Evolutionary conservation across 1,140 invertebrate species (phyloP).

Genomic region (Drosophila aff.): DNA sequence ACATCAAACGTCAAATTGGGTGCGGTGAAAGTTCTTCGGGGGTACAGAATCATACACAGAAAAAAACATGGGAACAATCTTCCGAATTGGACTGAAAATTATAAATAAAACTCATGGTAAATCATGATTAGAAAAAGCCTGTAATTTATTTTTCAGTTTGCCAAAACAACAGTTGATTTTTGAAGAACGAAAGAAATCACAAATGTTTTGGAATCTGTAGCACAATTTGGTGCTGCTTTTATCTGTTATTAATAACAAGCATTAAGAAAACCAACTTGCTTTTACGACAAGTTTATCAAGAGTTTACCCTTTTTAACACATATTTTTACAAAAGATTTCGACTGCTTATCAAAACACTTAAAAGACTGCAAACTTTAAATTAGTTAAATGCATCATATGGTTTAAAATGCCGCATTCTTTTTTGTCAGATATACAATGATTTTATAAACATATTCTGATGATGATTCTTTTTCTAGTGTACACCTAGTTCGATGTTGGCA

Average conservation of each 20-base stretch:
- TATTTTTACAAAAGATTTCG: background rate
- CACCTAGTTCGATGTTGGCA: constrained; percentile 1
- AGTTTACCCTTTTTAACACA: background rate
- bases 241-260: background rate
- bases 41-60: background rate
- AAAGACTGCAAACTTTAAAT: background rate
- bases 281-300: background rate
- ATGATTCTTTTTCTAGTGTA: background rate
- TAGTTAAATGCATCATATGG: background rate
- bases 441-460: too few relatives aligned
- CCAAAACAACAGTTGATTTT: background rate
- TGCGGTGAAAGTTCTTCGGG: constrained; percentile 68
- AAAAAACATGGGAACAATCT: background rate
- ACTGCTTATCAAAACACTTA: background rate
- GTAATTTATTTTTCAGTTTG: background rate
- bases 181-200: background rate
- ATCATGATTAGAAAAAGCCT: background rate
- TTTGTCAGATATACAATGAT: too few relatives aligned
- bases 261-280: background rate
- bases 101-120: background rate
- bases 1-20: constrained; percentile 61
- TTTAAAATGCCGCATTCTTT: background rate
- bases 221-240: background rate
- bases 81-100: fast-evolving
- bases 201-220: background rate